Evolutionary conservation across 2,888 invertebrate species (phyloP), one percentile per base, ranked within the genome.

Genomic region (Cryptus viduatorius): DNA sequence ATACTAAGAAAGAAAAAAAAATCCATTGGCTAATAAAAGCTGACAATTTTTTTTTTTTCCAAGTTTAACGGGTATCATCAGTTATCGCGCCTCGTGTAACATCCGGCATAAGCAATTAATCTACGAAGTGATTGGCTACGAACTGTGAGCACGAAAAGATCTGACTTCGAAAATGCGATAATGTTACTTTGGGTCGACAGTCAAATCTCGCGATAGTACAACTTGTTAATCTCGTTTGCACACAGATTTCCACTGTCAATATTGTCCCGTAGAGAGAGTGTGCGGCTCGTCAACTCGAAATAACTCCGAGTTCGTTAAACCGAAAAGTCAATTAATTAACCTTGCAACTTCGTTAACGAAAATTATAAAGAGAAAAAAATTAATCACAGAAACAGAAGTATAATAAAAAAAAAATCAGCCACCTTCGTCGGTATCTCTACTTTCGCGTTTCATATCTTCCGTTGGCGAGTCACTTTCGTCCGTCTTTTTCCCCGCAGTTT

Each of bases 311-410:
- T n/a, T 16, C 53, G 19, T 61, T 1, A 8, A 72, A 56, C 12
- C 42, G n/a, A 31, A 48, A 44, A 7, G 4, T 65, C 3, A 29
- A 65, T 76, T 12, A 37, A 61, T 50, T 14, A 44, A 44, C n/a
- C 24, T n/a, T 29, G 19, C 19, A 44, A 42, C n/a, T 67, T 56
- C 67, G 29, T 77, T 59, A 56, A 44, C n/a, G 50, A 42, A 61
- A 46, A 12, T 53, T 42, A 19, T 16, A 7, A 71, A 46, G n/a
- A 44, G 10, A 46, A 59, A 46, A 44, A 59, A 29, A 48, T 37
- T n/a, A 77, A 84, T 77, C 77, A 80, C 77, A 79, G 76, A 71
- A 83, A 76, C 61, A 68, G 12, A 31, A 56, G 42, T 31, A 24
- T 24, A 24, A 24, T 24, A 24, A 37, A 37, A 68, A 37, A 50